Base-by-base conservation (phyloP, 1,140 invertebrate species). In the Drosophila jambulina region DNA sequence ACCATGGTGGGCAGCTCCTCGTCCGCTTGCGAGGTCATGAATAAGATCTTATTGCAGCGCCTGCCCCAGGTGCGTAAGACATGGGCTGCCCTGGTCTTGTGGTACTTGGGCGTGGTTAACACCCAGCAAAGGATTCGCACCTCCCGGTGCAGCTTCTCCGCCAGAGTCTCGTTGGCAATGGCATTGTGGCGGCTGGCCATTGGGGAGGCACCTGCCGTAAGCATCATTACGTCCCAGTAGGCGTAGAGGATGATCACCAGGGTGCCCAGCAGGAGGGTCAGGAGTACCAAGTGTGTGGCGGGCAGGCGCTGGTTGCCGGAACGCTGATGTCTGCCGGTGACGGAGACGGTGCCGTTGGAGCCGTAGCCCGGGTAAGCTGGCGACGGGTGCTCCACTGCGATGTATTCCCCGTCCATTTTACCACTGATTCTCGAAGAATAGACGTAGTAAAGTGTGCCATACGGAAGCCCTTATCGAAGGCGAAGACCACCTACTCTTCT, bases 51-150 rank as follows among this genome's bases (percentile, higher is more conserved):
- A 88, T 98, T 98, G 91, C 98, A 99, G 13, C 98, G 93, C 91
- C 96, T 96, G 0, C 97, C 98, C 98, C 99, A 99, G 0, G 99
- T 99, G 1, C 96, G 96, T 91, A 97, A 97, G 0, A 99, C 97
- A 82, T 98, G 97, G 48, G 94, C 94, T 0, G 98, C 98, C 92
- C 98, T 97, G 46, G 95, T 96, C 78, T 97, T 94, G 90, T 99
- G 97, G 91, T 98, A 98, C 46, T 95, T 95, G 4, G 98, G 98
- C 46, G 95, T 95, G 0, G 98, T 99, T 96, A 99, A 97, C 8
- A 99, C 94, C 97, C 98, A 99, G 92, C 98, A 99, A 1, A 99
- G 94, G 1, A 99, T 95, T 53, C 97, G 94, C 40, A 97, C 95
- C 88, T 96, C 36, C 94, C 96, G 49, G 10, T 76, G 53, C 42